Conservation (phyloP, 2,888 invertebrate species). For the Busseola fusca region DNA sequence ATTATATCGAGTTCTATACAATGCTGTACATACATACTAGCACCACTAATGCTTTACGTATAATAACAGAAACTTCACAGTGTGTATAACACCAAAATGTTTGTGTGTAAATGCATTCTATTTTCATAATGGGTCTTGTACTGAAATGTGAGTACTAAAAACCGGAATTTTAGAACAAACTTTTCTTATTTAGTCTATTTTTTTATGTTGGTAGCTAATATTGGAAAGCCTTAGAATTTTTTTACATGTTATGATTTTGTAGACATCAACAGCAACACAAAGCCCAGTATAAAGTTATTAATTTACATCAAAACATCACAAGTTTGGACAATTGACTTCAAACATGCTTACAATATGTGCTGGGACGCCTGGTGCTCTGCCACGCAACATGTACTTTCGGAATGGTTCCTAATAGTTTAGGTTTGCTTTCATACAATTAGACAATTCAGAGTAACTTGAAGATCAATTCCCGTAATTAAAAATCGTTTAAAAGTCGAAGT, state of each 20-base stretch:
- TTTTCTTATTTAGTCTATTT: neutral
- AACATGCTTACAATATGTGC: slow-evolving; percentile 42
- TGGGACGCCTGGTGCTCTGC: slow-evolving; percentile 24
- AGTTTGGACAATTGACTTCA: slow-evolving; percentile 68
- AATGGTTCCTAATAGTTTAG: neutral
- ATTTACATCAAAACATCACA: slow-evolving; percentile 61
- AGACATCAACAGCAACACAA: slow-evolving; percentile 45
- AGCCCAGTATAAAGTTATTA: slow-evolving; percentile 30
- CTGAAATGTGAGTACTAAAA: slow-evolving; percentile 4
- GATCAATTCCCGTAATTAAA: too few species aligned
- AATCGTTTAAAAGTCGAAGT: too few species aligned
- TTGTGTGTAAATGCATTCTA: slow-evolving; percentile 72
- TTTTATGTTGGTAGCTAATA: neutral
- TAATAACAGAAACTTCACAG: slow-evolving; percentile 62
- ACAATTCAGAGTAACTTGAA: neutral
- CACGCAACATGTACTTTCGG: neutral
- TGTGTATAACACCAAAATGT: slow-evolving; percentile 58
- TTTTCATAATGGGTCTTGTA: slow-evolving; percentile 39
- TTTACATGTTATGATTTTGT: neutral
- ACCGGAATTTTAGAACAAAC: neutral
- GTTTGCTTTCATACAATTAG: neutral
- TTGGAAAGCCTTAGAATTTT: neutral
- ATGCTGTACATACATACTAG: slow-evolving; percentile 70
- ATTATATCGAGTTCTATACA: slow-evolving; percentile 62
- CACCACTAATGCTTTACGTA: slow-evolving; percentile 75